Evolutionary conservation across 1,140 invertebrate species (phyloP), one percentile per base, ranked within the genome.

Genomic region (Drosophila sturtevanti): DNA sequence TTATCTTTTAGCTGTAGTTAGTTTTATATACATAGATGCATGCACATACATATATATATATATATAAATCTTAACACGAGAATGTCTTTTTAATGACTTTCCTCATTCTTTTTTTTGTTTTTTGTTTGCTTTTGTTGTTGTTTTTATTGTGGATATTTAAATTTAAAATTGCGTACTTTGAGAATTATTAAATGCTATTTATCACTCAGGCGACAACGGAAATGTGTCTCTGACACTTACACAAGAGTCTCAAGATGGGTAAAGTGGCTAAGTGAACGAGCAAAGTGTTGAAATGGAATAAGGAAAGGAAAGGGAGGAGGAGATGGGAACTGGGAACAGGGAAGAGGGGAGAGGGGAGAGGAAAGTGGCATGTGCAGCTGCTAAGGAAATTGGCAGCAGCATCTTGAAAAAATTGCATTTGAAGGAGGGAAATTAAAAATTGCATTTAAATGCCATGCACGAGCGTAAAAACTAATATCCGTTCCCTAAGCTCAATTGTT

Each of bases 401-500:
- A 78, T 70, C 70, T 77, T 61, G 77, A 12, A 60, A 48, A 69
- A 69, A 85, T 44, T 87, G 72, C 79, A 89, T 68, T 79, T 54
- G 68, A 82, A 48, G 41, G 41, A 18, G 41, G 82, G 79, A 87
- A 87, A 87, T 87, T 76, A 87, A 82, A 87, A 89, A 21, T 77
- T 82, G 75, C 66, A 86, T 86, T 86, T 63, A 75, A 89, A 82
- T 87, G 82, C 82, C 67, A 63, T 71, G 82, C 82, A 86, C 84
- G 82, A 77, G 75, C 72, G 76, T 79, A 79, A 82, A 89, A 87
- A 76, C 77, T 86, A 87, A 87, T 87, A 87, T 87, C 82, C 82
- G 82, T 66, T 69, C 55, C 58, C 59, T 11, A 48, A 52, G 63
- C 35, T 35, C 35, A 70, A 48, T 76, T 77, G 68, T 84, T 75